A percentile compares a stretch with the other conserved stretches of the same genome.
phyloP scores from a whole-genome alignment of 2,888 invertebrate species.

The Sicus ferrugineus region DNA sequence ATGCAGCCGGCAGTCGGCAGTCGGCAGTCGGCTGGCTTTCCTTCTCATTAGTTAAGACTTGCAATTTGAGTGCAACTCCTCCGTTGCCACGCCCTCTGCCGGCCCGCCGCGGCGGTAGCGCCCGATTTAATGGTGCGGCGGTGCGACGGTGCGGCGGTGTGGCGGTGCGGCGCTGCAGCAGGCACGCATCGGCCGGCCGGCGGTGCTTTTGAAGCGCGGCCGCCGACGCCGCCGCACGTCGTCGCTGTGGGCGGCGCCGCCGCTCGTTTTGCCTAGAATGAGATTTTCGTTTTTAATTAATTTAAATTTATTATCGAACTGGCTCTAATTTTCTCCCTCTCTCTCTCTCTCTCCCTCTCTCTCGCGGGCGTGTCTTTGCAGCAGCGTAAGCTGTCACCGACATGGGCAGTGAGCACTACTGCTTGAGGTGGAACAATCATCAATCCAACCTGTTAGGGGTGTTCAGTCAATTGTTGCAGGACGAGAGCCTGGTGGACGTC shows the following conservation, averaged over 20 bases:
- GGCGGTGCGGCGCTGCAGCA: neutral
- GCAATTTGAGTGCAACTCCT: constrained; percentile 22
- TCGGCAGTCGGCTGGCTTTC: neutral
- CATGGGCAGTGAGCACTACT: constrained; percentile 98
- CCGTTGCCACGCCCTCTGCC: constrained; percentile 16
- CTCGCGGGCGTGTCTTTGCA: no score
- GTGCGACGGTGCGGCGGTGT: neutral
- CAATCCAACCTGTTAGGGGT: constrained; percentile 97
- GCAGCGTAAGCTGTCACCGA: constrained; percentile 89
- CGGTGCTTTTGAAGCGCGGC: neutral
- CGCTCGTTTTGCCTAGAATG: neutral
- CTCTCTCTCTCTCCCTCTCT: constrained; percentile 26
- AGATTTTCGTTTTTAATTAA: constrained; percentile 6
- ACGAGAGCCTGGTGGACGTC: constrained; percentile 95
- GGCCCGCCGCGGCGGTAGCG: neutral
- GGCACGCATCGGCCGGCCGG: constrained; percentile 5
- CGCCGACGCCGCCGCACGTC: neutral
- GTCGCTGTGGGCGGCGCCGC: neutral
- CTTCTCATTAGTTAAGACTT: constrained; percentile 26
- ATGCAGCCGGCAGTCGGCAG: neutral
- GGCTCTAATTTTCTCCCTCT: neutral
- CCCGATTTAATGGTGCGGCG: constrained; percentile 13
- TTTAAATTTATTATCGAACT: constrained; percentile 10
- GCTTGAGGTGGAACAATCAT: constrained; percentile 99
- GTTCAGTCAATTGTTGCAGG: constrained; percentile 94